Conservation (phyloP, 2,113 vertebrate species). For the Chiloscyllium plagiosum region DNA sequence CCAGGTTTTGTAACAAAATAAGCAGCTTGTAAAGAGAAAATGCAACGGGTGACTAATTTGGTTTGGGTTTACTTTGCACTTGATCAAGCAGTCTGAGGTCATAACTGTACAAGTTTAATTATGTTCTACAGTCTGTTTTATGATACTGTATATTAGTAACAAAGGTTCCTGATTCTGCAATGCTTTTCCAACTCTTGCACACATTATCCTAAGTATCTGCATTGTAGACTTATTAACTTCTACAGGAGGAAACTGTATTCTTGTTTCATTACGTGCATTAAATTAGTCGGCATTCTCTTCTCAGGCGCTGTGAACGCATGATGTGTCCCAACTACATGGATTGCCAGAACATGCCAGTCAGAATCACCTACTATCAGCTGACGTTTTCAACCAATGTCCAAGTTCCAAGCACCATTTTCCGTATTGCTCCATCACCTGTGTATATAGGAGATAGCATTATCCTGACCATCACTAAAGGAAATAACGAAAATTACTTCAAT, state of each 20-base stretch:
- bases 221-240: neutral
- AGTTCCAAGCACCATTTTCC: constrained; percentile 83
- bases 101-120: neutral
- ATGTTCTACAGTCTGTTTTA: neutral
- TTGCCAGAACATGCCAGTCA: constrained; percentile 71
- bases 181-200: neutral
- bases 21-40: neutral
- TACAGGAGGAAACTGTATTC: neutral
- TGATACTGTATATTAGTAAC: neutral
- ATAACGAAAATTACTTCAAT: constrained; percentile 79
- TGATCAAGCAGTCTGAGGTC: neutral
- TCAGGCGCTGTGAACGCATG: constrained; percentile 77
- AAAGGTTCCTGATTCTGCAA: neutral
- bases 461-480: constrained; percentile 73
- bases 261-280: neutral
- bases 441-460: constrained; percentile 77
- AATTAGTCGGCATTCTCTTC: constrained; percentile 16
- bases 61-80: neutral
- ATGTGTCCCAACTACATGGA: constrained; percentile 71
- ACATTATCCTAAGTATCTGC: neutral
- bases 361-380: constrained; percentile 84
- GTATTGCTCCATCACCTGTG: constrained; percentile 77
- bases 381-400: constrained; percentile 80
- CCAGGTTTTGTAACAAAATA: neutral
- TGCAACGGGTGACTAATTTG: neutral